phyloP scores from a whole-genome alignment of 2,113 vertebrate species.

The Copsychus sechellarum region DNA sequence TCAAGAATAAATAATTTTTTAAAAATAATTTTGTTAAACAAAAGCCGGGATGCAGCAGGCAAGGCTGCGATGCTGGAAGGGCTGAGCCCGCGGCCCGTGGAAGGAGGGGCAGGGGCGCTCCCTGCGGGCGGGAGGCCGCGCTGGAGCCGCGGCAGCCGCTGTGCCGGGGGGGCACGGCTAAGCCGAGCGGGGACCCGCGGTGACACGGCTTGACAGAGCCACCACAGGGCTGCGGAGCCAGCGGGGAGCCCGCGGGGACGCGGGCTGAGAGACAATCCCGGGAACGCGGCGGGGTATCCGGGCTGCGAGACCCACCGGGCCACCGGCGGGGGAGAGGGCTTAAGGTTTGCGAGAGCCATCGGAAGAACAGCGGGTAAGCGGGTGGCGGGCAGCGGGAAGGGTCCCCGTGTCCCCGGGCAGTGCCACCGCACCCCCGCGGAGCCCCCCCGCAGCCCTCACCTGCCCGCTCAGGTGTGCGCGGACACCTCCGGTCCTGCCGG shows the following conservation, averaged over 20 bases:
- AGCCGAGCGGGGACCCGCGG: background rate
- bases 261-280: background rate
- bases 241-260: too few relatives aligned
- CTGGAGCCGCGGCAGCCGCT: background rate
- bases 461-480: background rate
- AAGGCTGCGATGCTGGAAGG: background rate
- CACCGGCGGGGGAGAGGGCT: background rate
- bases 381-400: background rate
- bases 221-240: background rate
- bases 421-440: background rate
- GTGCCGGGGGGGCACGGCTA: background rate
- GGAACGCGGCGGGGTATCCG: fast-evolving
- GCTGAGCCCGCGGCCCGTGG: fast-evolving
- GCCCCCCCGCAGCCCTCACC: background rate
- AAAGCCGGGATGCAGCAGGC: too few relatives aligned
- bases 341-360: background rate
- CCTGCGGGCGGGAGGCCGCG: background rate
- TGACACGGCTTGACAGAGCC: background rate
- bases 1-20: too few relatives aligned
- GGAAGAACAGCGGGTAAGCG: background rate
- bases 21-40: too few relatives aligned
- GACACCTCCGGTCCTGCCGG: too few relatives aligned
- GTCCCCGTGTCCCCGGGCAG: background rate
- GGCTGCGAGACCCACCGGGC: background rate
- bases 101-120: background rate